Conservation (phyloP, 2,797 vertebrate genomes). For the Lateolabrax maculatus region DNA sequence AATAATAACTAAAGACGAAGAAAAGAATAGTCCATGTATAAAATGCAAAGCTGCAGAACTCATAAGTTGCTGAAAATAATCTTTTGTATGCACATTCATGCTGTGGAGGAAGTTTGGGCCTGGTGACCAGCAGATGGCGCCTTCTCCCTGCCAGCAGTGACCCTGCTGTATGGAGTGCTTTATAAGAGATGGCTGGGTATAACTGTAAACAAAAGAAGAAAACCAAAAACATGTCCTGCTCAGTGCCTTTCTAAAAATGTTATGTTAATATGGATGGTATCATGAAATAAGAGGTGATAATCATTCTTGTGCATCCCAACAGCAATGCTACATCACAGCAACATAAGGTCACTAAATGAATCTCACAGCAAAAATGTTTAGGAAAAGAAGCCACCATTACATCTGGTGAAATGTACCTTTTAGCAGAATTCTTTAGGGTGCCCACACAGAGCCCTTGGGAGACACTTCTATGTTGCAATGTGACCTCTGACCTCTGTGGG, state of each 20-base stretch:
- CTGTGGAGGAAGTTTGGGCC: neutral
- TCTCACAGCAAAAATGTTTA: neutral
- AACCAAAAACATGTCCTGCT: neutral
- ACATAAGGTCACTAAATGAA: neutral
- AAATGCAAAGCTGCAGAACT: neutral
- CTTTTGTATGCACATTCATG: neutral
- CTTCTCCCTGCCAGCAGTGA: constrained; percentile 57
- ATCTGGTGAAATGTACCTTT: neutral
- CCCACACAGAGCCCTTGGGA: constrained; percentile 24
- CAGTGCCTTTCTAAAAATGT: neutral
- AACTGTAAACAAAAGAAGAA: neutral
- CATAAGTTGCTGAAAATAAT: neutral
- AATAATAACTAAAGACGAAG: too few species aligned
- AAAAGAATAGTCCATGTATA: neutral
- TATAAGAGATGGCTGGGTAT: neutral
- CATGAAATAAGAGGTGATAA: neutral
- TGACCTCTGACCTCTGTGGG: constrained; percentile 67
- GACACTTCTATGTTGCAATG: constrained; percentile 51
- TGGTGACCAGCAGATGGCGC: constrained; percentile 75
- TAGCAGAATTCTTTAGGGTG: neutral
- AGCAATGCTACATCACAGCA: neutral
- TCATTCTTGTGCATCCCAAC: neutral
- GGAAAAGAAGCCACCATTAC: neutral
- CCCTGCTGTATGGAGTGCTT: neutral
- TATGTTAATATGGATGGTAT: too few species aligned